Evolutionary conservation across 2,888 invertebrate species (phyloP), one percentile per base, ranked within the genome.

Genomic region (Pomacea canaliculata): DNA sequence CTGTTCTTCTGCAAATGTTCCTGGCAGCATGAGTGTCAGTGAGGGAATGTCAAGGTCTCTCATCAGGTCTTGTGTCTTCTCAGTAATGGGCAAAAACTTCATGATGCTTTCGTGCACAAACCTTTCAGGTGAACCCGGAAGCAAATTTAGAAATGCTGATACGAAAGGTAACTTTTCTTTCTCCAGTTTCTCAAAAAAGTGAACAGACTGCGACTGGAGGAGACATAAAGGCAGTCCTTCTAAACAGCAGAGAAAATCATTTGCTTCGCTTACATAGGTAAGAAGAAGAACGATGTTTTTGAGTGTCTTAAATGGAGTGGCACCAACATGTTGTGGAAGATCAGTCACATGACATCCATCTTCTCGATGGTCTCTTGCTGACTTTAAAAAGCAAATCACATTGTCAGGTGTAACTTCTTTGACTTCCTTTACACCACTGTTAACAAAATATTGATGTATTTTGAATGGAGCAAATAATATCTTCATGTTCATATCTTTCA

Each of bases 281-380:
- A 70, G 13, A 9, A 70, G 60, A 13, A 18, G 12, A 10, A n/a
- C 16, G 23, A 70, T 60, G 56, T 27, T 27, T 2, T 12, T 18
- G 10, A 5, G 27, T 13, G 70, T 59, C 37, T 70, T 13, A n/a
- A 70, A 59, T 1, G 70, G 13, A 16, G 74, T 74, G 10, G 67
- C 62, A 7, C 8, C 18, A 8, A 74, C 49, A 10, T 4, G 12
- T 27, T 37, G 8, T 19, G 74, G 68, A 9, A 74, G 23, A 37
- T 27, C 78, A 79, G n/a, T 78, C 12, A 70, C 10, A 59, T 84
- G 23, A 67, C 78, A 78, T n/a, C 27, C 65, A 67, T 73, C 73
- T 37, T 27, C 16, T 7, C 19, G 8, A 18, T 63, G 49, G 23
- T 23, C n/a, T n/a, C 65, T 12, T 23, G 48, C 67, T 23, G 76